Conservation (phyloP, 2,888 invertebrate genomes). For the Mantis religiosa region DNA sequence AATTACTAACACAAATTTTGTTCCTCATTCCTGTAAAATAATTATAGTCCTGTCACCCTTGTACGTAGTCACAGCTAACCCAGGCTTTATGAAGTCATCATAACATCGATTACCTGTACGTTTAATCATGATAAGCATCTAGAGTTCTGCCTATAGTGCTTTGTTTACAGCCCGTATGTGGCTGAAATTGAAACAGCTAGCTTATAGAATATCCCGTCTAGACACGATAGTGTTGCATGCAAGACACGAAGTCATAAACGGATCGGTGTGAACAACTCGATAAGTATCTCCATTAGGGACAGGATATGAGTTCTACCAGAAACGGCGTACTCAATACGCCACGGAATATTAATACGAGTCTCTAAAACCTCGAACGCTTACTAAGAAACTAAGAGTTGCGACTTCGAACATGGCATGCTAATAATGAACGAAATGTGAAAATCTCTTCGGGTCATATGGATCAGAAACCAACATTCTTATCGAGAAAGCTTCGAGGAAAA, state of each 20-base stretch:
- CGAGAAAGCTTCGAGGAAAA: not conserved
- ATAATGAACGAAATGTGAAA: not conserved
- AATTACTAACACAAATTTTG: no score
- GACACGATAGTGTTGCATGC: not conserved
- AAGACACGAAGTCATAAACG: not conserved
- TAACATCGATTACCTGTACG: no score
- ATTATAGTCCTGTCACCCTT: no score
- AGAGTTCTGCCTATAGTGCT: no score
- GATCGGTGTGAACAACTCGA: not conserved
- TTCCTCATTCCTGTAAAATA: no score
- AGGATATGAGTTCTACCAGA: not conserved
- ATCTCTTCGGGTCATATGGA: not conserved
- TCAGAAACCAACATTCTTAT: not conserved
- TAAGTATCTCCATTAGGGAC: not conserved
- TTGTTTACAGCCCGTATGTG: no score
- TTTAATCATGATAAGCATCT: no score
- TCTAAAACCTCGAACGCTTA: not conserved
- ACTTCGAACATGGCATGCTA: not conserved
- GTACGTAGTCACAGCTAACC: no score
- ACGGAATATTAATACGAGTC: not conserved
- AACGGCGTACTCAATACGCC: not conserved
- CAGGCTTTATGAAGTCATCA: no score
- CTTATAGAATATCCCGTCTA: not conserved
- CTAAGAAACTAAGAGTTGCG: no score
- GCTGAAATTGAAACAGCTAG: no score